Conservation (phyloP, 2,113 vertebrate genomes). For the Rousettus leschenaultii region DNA sequence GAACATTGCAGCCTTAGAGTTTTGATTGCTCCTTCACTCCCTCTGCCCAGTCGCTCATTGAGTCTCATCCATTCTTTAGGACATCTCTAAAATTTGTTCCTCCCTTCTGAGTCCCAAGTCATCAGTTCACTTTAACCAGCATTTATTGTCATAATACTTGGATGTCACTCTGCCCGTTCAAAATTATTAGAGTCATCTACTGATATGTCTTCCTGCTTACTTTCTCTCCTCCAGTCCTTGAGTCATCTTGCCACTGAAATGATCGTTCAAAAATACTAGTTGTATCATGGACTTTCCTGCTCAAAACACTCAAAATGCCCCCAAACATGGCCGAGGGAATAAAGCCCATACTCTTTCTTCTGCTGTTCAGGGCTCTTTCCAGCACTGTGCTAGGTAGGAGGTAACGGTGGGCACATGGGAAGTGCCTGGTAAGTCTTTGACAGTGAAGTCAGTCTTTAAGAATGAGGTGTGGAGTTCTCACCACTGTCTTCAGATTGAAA, state of each 20-base stretch:
- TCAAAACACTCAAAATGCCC: neutral
- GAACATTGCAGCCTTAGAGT: neutral
- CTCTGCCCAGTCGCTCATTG: neutral
- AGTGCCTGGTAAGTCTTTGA: neutral
- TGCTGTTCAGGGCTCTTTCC: neutral
- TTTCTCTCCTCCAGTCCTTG: neutral
- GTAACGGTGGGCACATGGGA: neutral
- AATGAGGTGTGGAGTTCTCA: neutral
- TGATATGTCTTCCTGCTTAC: neutral
- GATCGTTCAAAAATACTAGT: neutral
- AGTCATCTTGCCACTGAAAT: neutral
- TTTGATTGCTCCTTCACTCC: neutral
- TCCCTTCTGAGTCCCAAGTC: neutral
- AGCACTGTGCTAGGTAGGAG: neutral
- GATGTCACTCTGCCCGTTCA: neutral
- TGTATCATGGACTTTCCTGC: neutral
- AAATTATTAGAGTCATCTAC: neutral
- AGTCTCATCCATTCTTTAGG: neutral
- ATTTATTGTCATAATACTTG: neutral
- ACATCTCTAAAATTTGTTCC: neutral
- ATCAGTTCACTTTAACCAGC: neutral
- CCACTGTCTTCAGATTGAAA: slow-evolving; percentile 16
- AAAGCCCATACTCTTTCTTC: neutral
- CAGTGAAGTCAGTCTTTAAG: neutral
- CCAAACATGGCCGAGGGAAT: neutral